Evolutionary conservation across 2,888 invertebrate species (phyloP), one percentile per base, ranked within the genome.

Genomic region (Pammene aurita): DNA sequence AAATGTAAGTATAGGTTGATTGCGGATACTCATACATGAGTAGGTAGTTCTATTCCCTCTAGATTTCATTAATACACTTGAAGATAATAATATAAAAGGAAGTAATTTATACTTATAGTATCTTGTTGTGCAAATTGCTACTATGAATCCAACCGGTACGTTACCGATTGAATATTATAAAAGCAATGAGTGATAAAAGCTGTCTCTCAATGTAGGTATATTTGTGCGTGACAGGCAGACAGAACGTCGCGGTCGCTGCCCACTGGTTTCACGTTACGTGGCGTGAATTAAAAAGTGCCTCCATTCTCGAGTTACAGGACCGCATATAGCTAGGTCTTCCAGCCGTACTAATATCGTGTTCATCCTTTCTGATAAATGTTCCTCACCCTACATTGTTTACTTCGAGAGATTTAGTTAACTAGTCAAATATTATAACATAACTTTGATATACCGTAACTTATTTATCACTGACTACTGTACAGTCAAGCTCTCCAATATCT

Each of bases 261-360:
- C 81, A 80, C 79, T 74, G 79, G 83, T 82, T 78, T 86, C 83
- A 75, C 76, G 78, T 87, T 85, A 83, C 83, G 83, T 78, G 79
- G 77, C 74, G 79, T 81, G 86, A 85, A 85, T 87, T 80, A 84
- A 84, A 86, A 82, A 82, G 76, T 71, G 76, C 74, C 54, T 71
- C 35, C 26, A 74, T 60, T 69, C 71, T 71, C 62, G 56, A 52
- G 69, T 72, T 61, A 57, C 71, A 62, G 50, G 63, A 60, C 52
- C 61, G 60, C 70, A 67, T 38, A 14, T 42, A 38, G 44, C 18
- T 38, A 35, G 18, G 10, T 34, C 62, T 7, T 13, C 35, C 35
- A 50, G 16, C 35, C 48, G 18, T 38, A 16, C 11, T 18, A 35
- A 4, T 11, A 41, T 50, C 16, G 16, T 52, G n/a, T 46, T 35